A percentile compares a stretch with the other conserved stretches of the same genome.
phyloP scores from a whole-genome alignment of 2,113 vertebrate species.

The Regulus satrapa region DNA sequence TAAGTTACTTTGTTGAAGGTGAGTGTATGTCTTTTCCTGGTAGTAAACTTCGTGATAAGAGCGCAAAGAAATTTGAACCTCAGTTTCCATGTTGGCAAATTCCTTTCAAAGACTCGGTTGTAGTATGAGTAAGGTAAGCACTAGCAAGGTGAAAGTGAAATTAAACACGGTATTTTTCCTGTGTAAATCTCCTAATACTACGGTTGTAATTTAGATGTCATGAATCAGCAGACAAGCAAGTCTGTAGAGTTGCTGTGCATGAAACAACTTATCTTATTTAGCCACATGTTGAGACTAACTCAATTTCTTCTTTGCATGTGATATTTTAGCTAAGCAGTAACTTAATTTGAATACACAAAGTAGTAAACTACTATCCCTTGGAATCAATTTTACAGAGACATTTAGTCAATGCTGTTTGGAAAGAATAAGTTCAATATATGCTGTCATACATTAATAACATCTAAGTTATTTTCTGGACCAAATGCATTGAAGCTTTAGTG shows the following conservation, averaged over 20 bases:
- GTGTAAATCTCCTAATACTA: background rate
- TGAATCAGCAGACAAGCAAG: background rate
- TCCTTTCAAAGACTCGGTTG: background rate
- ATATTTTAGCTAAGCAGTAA: constrained; percentile 31
- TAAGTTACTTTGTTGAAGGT: background rate
- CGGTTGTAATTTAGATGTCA: background rate
- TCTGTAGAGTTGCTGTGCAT: background rate
- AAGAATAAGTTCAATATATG: constrained; percentile 1
- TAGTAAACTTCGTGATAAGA: background rate
- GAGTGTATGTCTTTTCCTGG: background rate
- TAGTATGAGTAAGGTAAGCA: background rate
- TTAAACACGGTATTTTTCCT: background rate
- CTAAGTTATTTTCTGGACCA: background rate
- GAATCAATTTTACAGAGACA: constrained; percentile 25
- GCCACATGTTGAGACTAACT: background rate
- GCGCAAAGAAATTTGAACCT: background rate
- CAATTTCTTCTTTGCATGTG: background rate
- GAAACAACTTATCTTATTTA: constrained; percentile 19
- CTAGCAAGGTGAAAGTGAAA: background rate
- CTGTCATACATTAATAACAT: constrained; percentile 7
- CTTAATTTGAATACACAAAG: constrained; percentile 47
- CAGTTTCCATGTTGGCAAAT: background rate
- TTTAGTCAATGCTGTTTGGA: constrained; percentile 34
- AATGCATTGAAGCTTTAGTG: background rate
- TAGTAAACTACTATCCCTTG: constrained; percentile 1